Percentiles rank a stretch among this genome's conserved stretches.
Evolutionary conservation across 2,797 vertebrate species (phyloP).

Genomic region (Gobionotothen gibberifrons): DNA sequence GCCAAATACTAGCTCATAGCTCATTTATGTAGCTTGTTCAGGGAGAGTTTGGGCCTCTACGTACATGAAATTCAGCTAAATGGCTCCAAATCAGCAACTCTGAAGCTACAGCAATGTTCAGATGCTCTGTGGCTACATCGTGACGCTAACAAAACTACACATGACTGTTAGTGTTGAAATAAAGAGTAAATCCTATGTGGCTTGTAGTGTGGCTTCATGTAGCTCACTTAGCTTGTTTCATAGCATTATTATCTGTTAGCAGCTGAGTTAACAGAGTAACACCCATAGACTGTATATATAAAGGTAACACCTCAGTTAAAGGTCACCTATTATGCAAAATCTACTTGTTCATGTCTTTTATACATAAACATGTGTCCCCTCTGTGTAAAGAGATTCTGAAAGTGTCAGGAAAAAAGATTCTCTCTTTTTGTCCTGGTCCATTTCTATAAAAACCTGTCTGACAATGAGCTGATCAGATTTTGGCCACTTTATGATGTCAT

Average conservation of each 20-base stretch:
- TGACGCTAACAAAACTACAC: slow-evolving; percentile 35
- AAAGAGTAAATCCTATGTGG: slow-evolving; percentile 51
- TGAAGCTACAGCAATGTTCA: slow-evolving; percentile 10
- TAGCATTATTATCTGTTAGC: neutral
- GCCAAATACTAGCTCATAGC: slow-evolving; percentile 24
- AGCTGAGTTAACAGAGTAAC: neutral
- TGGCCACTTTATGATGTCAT: no score
- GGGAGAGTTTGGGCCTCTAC: slow-evolving; percentile 19
- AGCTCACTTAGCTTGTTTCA: neutral
- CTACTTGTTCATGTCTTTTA: no score
- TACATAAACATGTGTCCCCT: no score
- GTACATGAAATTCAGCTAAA: slow-evolving; percentile 18
- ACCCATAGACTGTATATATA: no score
- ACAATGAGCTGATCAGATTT: no score
- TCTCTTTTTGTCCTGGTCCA: no score
- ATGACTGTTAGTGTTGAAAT: slow-evolving; percentile 68
- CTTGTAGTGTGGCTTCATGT: slow-evolving; percentile 51
- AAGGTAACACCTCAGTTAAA: neutral
- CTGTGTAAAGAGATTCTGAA: no score
- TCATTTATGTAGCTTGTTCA: slow-evolving; percentile 14
- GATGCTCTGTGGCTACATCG: slow-evolving; percentile 23
- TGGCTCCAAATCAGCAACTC: slow-evolving; percentile 23
- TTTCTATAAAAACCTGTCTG: no score
- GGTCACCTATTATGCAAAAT: no score
- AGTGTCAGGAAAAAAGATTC: no score